Evolutionary conservation across 2,888 invertebrate species (phyloP), one percentile per base, ranked within the genome.

Genomic region (Pteria penguin): DNA sequence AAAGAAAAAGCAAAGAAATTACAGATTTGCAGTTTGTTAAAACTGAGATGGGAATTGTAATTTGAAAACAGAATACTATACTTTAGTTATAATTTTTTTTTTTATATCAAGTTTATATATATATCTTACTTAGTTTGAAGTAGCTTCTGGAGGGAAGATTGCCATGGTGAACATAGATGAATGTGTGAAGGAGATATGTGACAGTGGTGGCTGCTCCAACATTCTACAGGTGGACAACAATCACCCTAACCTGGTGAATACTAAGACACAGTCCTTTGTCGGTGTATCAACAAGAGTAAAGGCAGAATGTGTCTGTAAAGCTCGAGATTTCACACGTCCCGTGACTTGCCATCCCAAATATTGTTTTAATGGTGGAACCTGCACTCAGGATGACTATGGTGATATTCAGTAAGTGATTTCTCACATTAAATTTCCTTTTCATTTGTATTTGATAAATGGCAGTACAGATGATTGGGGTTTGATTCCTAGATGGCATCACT

Each of bases 361-460:
- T 14, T 99, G 99, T 91, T 96, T 97, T 90, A 99, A 99, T 92
- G 98, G 98, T 29, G 99, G 99, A 4, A 95, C 97, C 32, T 99
- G 99, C 93, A 95, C 96, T 79, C 84, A 88, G 66, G 85, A 88
- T 75, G 77, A 83, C 67, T 88, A 86, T 84, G 85, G 84, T 14
- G 88, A 83, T 67, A 78, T 88, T 5, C 83, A 76, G 89, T 89
- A 82, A 76, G 85, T 78, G 31, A 26, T 55, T 65, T 55, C 14
- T 63, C n/a, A 33, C 4, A 68, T 27, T 66, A 45, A 45, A 45
- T 45, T n/a, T n/a, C n/a, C n/a, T n/a, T n/a, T n/a, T n/a, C n/a
- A n/a, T n/a, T n/a, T n/a, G n/a, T n/a, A n/a, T n/a, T n/a, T n/a
- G n/a, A n/a, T n/a, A n/a, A n/a, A n/a, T n/a, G n/a, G n/a, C n/a